phyloP scores from a whole-genome alignment of 2,113 vertebrate genomes.

The Chelonoidis abingdonii region DNA sequence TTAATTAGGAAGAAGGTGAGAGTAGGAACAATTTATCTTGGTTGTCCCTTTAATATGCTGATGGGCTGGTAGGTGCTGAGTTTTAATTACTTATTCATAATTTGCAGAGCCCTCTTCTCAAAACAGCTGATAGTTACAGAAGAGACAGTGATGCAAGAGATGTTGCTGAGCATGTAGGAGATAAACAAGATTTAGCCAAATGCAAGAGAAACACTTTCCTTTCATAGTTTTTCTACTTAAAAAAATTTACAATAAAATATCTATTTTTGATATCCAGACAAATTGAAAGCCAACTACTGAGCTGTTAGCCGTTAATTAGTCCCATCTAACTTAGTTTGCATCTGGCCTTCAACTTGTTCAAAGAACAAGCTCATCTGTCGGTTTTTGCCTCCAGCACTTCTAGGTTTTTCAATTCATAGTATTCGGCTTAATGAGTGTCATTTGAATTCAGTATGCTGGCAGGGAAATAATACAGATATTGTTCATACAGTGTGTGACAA shows the following conservation, averaged over 20 bases:
- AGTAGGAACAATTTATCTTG: background rate
- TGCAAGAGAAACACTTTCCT: background rate
- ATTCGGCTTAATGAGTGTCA: background rate
- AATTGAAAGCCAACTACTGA: background rate
- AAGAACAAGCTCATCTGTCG: background rate
- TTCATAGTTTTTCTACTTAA: background rate
- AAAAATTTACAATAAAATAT: background rate
- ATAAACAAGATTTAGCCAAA: background rate
- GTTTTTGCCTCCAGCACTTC: background rate
- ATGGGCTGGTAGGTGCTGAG: accelerated
- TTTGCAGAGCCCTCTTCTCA: background rate
- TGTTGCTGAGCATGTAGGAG: background rate
- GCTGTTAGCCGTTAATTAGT: background rate
- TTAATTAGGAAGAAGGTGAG: background rate
- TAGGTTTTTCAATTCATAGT: background rate
- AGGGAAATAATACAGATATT: background rate
- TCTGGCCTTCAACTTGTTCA: background rate
- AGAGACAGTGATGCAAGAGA: background rate
- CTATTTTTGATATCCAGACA: background rate
- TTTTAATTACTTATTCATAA: background rate
- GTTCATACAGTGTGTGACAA: background rate
- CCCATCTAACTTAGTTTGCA: background rate
- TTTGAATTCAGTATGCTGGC: background rate
- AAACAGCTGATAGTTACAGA: accelerated
- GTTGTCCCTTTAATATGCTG: background rate